These are phyloP conservation scores for Siphamia tubifer DNA, from an alignment of 2,113 vertebrate species.

Conservation along the genomic window DNA sequence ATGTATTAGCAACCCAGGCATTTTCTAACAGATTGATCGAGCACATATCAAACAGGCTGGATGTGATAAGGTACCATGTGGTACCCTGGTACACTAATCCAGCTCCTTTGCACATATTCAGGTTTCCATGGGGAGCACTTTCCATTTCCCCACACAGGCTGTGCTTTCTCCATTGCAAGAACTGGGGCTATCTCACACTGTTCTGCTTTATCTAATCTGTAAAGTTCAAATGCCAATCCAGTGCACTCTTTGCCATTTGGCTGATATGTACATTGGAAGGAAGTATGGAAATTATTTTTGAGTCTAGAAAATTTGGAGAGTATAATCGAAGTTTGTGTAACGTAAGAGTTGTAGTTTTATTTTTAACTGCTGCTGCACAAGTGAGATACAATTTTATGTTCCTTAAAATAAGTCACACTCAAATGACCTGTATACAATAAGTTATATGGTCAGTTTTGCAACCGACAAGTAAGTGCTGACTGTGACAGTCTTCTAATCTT, in stretches of 20 bases:
- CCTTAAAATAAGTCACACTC: not conserved
- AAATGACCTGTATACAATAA: not conserved
- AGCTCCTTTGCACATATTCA: constrained; percentile 49
- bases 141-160: constrained; percentile 34
- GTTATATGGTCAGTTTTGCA: not conserved
- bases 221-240: not conserved
- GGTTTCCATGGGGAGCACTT: constrained; percentile 56
- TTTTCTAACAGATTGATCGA: constrained; percentile 23
- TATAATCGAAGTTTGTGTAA: not conserved
- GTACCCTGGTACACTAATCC: constrained; percentile 51
- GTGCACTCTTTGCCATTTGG: not conserved
- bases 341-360: not conserved
- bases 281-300: not conserved
- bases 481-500: not conserved
- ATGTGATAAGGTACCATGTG: constrained; percentile 54
- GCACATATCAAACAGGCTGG: constrained; percentile 32
- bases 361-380: not conserved
- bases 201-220: constrained; percentile 7
- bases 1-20: not conserved
- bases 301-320: not conserved
- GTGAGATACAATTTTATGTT: not conserved
- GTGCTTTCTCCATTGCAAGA: constrained; percentile 39
- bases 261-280: not conserved
- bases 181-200: not conserved
- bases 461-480: too few relatives aligned